Conservation (phyloP, 2,888 invertebrate genomes). For the Lithophane semibrunnea region DNA sequence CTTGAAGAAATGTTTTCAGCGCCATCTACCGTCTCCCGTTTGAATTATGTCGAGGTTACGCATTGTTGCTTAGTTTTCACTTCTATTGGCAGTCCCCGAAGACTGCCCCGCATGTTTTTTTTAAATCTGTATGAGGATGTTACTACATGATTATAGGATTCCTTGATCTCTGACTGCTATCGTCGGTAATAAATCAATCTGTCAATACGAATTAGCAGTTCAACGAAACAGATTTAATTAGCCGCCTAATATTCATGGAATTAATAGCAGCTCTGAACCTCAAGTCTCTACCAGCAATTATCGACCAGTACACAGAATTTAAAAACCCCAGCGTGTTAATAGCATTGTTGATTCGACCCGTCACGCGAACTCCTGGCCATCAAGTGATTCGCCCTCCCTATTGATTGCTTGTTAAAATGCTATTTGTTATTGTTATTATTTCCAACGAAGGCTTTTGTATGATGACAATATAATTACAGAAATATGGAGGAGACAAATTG, state of each 20-base stretch:
- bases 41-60: no score
- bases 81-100: no score
- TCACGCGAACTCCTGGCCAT: slow-evolving; percentile 59
- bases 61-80: no score
- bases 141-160: no score
- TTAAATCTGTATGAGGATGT: no score
- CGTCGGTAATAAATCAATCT: not conserved
- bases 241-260: not conserved
- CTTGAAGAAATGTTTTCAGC: no score
- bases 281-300: slow-evolving; percentile 3
- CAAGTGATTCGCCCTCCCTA: slow-evolving; percentile 60
- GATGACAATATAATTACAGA: slow-evolving; percentile 7
- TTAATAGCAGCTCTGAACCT: not conserved
- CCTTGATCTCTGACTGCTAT: not conserved
- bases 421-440: slow-evolving; percentile 51
- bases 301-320: slow-evolving; percentile 38
- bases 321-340: slow-evolving; percentile 39
- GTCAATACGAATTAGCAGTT: not conserved
- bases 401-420: slow-evolving; percentile 62
- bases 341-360: slow-evolving; percentile 41
- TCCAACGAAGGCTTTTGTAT: slow-evolving; percentile 9
- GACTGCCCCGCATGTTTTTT: no score
- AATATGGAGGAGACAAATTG: not conserved
- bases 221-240: not conserved
- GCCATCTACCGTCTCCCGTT: no score